Percentiles rank a stretch among this genome's conserved stretches.
phyloP scores from a whole-genome alignment of 2,888 invertebrate genomes.

The Notocelia uddmanniana region DNA sequence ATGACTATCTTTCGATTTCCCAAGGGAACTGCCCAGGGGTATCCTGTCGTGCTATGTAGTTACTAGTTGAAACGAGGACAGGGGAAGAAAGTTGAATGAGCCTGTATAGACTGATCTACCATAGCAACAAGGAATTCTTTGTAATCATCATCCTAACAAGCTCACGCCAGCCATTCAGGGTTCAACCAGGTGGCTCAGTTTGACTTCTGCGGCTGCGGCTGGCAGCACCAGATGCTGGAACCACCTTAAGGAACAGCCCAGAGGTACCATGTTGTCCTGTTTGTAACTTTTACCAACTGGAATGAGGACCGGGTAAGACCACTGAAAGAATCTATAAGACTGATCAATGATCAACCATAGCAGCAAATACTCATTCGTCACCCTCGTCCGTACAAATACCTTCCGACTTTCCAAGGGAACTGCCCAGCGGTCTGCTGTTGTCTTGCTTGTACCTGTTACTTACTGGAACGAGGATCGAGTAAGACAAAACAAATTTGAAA shows the following conservation, averaged over 20 bases:
- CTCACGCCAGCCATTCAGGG: constrained; percentile 86
- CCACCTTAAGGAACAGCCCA: constrained; percentile 89
- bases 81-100: not conserved
- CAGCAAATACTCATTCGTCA: too few species aligned
- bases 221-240: constrained; percentile 94
- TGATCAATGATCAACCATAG: too few species aligned
- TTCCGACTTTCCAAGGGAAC: too few species aligned
- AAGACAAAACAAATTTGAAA: too few species aligned
- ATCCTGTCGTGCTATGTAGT: not conserved
- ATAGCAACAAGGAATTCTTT: constrained; percentile 89
- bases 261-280: constrained; percentile 89
- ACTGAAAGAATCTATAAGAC: too few species aligned
- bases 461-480: too few species aligned
- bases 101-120: constrained; percentile 76
- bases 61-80: not conserved
- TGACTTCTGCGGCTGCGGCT: too few species aligned
- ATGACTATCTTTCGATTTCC: too few species aligned
- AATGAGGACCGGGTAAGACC: constrained; percentile 72
- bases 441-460: too few species aligned
- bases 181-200: constrained; percentile 87
- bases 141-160: constrained; percentile 93
- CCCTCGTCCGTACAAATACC: too few species aligned
- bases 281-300: constrained; percentile 92
- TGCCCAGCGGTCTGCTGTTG: too few species aligned
- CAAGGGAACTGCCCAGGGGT: too few species aligned